phyloP scores from a whole-genome alignment of 2,797 vertebrate genomes.

The Parauchenoglanis ngamensis region DNA sequence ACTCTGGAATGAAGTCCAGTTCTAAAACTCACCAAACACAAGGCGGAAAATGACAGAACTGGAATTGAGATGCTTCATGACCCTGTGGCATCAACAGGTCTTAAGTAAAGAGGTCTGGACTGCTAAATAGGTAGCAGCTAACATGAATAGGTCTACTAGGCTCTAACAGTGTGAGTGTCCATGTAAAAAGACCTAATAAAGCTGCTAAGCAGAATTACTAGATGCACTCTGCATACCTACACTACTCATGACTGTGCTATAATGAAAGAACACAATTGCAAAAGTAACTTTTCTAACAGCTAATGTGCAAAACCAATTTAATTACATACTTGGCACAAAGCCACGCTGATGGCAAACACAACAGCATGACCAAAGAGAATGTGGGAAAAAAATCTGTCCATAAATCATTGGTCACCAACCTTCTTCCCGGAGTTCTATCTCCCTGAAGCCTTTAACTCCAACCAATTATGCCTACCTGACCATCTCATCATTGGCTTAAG shows the following conservation, averaged over 20 bases:
- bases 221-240: neutral
- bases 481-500: too few relatives aligned
- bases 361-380: neutral
- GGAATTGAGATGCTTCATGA: neutral
- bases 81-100: neutral
- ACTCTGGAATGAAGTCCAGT: conserved; percentile 9
- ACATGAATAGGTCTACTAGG: neutral
- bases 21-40: neutral
- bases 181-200: neutral
- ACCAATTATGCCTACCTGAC: too few relatives aligned
- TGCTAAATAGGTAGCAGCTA: neutral
- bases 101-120: neutral
- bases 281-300: neutral
- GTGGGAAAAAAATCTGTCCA: neutral
- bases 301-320: neutral
- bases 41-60: neutral
- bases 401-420: too few relatives aligned
- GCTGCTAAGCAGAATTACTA: too few relatives aligned
- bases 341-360: neutral
- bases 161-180: neutral
- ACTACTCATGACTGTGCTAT: neutral
- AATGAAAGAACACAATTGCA: neutral
- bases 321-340: neutral
- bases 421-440: too few relatives aligned
- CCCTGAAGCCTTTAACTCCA: too few relatives aligned